Conservation (phyloP, 2,797 vertebrate genomes). For the Amazona finschi region DNA sequence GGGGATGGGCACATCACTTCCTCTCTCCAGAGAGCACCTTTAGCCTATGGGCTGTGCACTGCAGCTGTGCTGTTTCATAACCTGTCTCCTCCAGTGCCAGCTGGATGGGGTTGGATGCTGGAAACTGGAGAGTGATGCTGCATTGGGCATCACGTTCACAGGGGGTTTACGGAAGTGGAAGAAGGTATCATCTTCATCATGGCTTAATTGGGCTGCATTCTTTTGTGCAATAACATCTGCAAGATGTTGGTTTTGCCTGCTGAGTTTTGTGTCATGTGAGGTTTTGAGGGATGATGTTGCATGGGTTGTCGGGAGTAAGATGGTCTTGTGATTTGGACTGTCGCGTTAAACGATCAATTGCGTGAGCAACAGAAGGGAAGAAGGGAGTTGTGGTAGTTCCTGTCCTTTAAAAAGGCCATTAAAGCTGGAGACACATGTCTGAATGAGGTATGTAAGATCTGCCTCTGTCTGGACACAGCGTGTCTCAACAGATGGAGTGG, state of each 20-base stretch:
- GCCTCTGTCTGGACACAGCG: background rate
- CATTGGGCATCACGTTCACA: background rate
- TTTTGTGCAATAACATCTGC: background rate
- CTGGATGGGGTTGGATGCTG: background rate
- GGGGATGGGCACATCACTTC: background rate
- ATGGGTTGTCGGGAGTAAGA: background rate
- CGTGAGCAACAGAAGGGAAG: background rate
- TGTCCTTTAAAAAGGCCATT: background rate
- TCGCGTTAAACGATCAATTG: no score
- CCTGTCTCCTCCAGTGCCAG: background rate
- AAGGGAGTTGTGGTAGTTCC: background rate
- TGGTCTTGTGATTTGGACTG: background rate
- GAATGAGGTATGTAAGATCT: background rate
- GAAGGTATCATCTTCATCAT: accelerated
- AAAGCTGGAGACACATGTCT: background rate
- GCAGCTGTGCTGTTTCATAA: background rate
- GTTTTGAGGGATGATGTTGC: background rate
- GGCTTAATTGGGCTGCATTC: background rate
- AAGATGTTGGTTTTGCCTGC: background rate
- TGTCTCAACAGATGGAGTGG: background rate
- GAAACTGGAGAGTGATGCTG: background rate
- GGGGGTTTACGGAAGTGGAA: accelerated
- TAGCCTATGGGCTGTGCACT: background rate
- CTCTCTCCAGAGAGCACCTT: background rate
- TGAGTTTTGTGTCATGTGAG: background rate